Evolutionary conservation across 2,797 vertebrate species (phyloP).

Genomic region (Acanthornis magna): DNA sequence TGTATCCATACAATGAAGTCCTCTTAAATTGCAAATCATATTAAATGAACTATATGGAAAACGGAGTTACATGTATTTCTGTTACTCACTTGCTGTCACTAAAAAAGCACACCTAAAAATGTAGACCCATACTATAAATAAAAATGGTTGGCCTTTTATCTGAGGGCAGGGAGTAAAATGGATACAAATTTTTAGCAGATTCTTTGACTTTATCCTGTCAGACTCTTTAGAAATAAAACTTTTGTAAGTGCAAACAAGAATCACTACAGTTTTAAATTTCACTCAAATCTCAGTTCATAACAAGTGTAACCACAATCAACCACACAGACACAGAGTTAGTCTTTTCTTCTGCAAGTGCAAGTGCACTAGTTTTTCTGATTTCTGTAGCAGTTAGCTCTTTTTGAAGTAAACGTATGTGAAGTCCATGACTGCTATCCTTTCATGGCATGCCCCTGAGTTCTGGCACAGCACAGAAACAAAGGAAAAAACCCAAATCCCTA

Average conservation of each 20-base stretch:
- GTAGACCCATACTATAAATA: background rate
- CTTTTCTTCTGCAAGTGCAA: background rate
- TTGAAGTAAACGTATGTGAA: background rate
- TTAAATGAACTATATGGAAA: background rate
- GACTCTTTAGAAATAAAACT: background rate
- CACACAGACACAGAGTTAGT: background rate
- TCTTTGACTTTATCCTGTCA: background rate
- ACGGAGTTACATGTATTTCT: background rate
- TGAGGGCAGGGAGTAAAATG: background rate
- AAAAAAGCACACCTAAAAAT: background rate
- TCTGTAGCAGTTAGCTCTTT: background rate
- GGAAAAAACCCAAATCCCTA: rapidly evolving
- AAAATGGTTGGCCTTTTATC: background rate
- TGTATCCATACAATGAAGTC: background rate
- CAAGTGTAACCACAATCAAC: background rate
- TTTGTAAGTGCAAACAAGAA: background rate
- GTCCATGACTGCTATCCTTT: background rate
- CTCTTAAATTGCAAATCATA: background rate
- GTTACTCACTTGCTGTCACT: background rate
- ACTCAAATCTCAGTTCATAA: background rate
- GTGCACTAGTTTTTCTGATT: background rate
- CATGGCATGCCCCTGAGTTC: background rate
- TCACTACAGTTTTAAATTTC: background rate
- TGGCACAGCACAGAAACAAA: background rate
- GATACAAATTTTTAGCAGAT: background rate